Percentiles rank a stretch among this genome's conserved stretches.
Conservation (phyloP, 2,113 vertebrate genomes). For the Tenebrosternarchus preto region DNA sequence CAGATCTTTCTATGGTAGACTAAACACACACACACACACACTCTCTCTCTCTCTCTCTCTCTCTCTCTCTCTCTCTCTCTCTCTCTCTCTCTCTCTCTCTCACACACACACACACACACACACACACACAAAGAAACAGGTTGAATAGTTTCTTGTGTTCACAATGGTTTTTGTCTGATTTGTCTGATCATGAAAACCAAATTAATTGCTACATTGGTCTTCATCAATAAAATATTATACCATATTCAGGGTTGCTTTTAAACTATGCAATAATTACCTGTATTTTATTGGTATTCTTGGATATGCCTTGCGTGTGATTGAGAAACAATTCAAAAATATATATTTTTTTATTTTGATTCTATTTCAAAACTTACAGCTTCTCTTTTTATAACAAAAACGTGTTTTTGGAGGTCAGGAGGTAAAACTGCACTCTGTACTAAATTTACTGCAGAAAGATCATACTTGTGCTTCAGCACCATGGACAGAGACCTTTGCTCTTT, state of each 20-base stretch:
- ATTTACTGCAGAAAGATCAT: slow-evolving; percentile 8
- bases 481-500: slow-evolving; percentile 62
- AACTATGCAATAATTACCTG: background rate
- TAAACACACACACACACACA: too few species aligned
- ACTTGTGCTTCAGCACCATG: slow-evolving; percentile 66
- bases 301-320: background rate
- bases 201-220: background rate
- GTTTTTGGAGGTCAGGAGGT: background rate
- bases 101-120: too few species aligned
- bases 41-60: too few species aligned
- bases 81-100: too few species aligned
- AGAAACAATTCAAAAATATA: background rate
- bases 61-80: too few species aligned
- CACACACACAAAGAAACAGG: background rate
- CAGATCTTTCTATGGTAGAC: background rate
- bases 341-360: background rate
- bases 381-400: too few species aligned
- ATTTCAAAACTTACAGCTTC: background rate
- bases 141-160: background rate
- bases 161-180: background rate
- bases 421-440: background rate
- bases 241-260: background rate
- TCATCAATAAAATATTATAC: background rate
- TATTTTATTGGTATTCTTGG: background rate
- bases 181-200: too few species aligned